Base-by-base conservation (phyloP, 2,888 invertebrate species). In the Entomobrya proxima region DNA sequence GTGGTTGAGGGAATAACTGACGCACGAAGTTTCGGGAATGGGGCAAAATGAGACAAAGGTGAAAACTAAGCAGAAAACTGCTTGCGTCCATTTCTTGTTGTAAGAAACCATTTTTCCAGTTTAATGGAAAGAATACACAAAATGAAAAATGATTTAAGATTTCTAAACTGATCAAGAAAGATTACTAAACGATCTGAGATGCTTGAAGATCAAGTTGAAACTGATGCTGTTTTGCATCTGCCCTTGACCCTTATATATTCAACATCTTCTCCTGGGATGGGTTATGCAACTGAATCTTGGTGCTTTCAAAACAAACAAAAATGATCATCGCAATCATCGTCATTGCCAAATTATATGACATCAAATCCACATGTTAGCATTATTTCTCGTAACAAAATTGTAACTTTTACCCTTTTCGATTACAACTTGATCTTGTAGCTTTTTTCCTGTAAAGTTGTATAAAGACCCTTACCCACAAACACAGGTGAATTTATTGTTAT, bases 1-100 rank as follows among this genome's bases (percentile, higher is more conserved):
- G 27, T 72, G 72, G n/a, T 72, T 44, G n/a, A 72, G 72, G n/a
- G 47, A 47, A 72, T 47, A 44, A 18, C 72, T 72, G 13, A 47
- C 72, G n/a, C 72, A 4, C 15, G 72, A 27, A 9, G n/a, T 21
- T 27, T 72, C 27, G 5, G 44, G 37, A 6, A 67, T 37, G 67
- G 40, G 35, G 67, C 37, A 37, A 21, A 67, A 13, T 18, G 40
- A 2, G 37, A 67, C 67, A 35, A 67, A 2, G 18, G 35, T 18
- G 37, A 67, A 67, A 2, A 40, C 24, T 21, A 67, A 2, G 58
- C 30, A 13, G 30, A 58, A 27, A 27, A 58, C 11, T 6, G 30
- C 5, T 58, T 58, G 5, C 13, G 13, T 13, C 27, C 30, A 58
- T 58, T 58, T 27, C 13, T n/a, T 13, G 30, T 3, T 13, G 30